Base-by-base conservation (phyloP, 53 echinoderm and acorn worm species). In the Temnopleurus reevesii region DNA sequence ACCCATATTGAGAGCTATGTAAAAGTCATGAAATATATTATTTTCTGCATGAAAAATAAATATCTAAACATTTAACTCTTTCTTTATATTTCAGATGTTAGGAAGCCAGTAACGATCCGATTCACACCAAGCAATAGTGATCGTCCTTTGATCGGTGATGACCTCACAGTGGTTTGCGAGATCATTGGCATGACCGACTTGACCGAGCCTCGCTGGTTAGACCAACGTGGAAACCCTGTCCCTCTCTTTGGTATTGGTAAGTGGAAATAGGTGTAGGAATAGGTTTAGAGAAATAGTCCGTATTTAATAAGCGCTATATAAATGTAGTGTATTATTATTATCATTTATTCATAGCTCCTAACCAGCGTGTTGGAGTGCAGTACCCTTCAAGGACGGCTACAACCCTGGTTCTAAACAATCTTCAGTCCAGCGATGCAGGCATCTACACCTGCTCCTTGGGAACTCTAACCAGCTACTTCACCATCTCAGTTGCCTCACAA, bases 161-260 rank as follows among this genome's bases (percentile, higher is more conserved):
- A 91, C 53, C 44, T 96, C 33, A 92, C 90, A 2, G 76, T 96
- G 12, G 77, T 89, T 10, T 96, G 96, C 91, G 92, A 96, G 91
- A 92, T 96, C 58, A 91, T 93, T 57, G 96, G 93, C 7, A 84
- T 88, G 24, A 85, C 91, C 44, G 61, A 91, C 36, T 85, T 87
- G 18, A 86, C 56, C 41, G 63, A 58, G 27, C 93, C 93, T 24
- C 59, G 76, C 19, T 93, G 93, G 93, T 60, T 89, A 57, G 89
- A 89, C 35, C 93, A 80, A 18, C 46, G 47, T 13, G 89, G 91
- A 38, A 77, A 81, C 60, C 47, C 77, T 26, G 54, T 93, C 30
- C 77, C 86, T 5, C n/a, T 76, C 8, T 76, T 83, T 46, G 34
- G 56, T 51, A 35, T 7, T 31, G 91, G 93, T 93, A 60, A 91